Evolutionary conservation across 2,113 vertebrate genomes (phyloP).

Genomic region (Dendrocopos noguchii): DNA sequence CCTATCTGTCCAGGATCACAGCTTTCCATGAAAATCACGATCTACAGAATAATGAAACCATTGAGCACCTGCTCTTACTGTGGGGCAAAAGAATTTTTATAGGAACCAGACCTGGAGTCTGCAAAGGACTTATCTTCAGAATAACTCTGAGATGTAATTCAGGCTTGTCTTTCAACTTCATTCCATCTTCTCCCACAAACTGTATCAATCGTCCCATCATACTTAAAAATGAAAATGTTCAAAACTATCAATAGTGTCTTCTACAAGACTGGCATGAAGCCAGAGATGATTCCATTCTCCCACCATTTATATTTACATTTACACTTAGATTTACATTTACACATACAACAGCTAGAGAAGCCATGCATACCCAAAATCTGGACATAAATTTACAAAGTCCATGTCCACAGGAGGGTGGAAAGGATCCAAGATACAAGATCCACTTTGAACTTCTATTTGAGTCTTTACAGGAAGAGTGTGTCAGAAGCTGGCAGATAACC

Average conservation of each 20-base stretch:
- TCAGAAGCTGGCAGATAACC: neutral
- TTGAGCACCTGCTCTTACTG: neutral
- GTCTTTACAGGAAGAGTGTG: neutral
- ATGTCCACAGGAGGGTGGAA: neutral
- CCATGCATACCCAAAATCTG: accelerated
- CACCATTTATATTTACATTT: neutral
- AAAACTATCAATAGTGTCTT: neutral
- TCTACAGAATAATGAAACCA: neutral
- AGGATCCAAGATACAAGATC: neutral
- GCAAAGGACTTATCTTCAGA: neutral
- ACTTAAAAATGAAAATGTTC: neutral
- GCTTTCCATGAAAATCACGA: neutral
- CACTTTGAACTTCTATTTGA: neutral
- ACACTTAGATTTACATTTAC: neutral
- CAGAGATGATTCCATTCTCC: neutral
- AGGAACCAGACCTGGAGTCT: neutral
- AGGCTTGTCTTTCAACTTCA: neutral
- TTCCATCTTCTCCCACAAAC: neutral
- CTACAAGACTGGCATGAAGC: neutral
- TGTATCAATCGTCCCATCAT: neutral
- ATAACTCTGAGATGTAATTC: neutral
- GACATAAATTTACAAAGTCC: neutral
- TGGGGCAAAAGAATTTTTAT: slow-evolving; percentile 1
- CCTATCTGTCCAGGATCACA: neutral
- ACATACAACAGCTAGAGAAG: neutral